A percentile compares a stretch with the other conserved stretches of the same genome.
Evolutionary conservation across 2,888 invertebrate species (phyloP).

Genomic region (Andricus quercusramuli): DNA sequence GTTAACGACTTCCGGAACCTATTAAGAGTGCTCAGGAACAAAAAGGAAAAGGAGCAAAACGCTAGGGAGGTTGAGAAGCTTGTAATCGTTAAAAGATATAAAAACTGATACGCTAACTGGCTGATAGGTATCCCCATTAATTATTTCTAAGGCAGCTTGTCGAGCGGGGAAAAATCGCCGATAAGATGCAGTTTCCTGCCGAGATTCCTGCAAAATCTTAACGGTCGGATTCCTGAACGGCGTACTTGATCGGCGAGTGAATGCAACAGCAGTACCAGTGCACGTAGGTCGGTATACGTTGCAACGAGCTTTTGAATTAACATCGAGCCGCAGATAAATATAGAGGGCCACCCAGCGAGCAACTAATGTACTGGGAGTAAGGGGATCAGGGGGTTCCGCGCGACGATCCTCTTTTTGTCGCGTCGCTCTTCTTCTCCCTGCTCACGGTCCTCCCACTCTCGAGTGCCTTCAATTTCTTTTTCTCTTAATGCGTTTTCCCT

Average conservation of each 20-base stretch:
- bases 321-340: conserved; percentile 70
- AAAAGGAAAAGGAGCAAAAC: background rate
- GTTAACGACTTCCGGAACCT: background rate
- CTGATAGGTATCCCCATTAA: conserved; percentile 11
- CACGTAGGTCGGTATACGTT: conserved; percentile 36
- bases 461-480: conserved; percentile 8
- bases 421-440: conserved; percentile 45
- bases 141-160: conserved; percentile 14
- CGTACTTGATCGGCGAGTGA: conserved; percentile 51
- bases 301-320: conserved; percentile 60
- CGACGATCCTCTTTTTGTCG: conserved; percentile 57
- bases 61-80: background rate
- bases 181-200: conserved; percentile 44
- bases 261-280: conserved; percentile 41
- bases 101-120: conserved; percentile 23
- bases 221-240: conserved; percentile 23
- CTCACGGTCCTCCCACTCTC: conserved; percentile 30
- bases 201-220: conserved; percentile 28
- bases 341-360: conserved; percentile 73
- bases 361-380: conserved; percentile 66
- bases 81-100: conserved; percentile 29
- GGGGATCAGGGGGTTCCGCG: conserved; percentile 44
- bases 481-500: conserved; percentile 41
- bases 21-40: background rate
- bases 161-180: background rate